Evolutionary conservation across 2,888 invertebrate species (phyloP).

Genomic region (Lasioglossum villosulum): DNA sequence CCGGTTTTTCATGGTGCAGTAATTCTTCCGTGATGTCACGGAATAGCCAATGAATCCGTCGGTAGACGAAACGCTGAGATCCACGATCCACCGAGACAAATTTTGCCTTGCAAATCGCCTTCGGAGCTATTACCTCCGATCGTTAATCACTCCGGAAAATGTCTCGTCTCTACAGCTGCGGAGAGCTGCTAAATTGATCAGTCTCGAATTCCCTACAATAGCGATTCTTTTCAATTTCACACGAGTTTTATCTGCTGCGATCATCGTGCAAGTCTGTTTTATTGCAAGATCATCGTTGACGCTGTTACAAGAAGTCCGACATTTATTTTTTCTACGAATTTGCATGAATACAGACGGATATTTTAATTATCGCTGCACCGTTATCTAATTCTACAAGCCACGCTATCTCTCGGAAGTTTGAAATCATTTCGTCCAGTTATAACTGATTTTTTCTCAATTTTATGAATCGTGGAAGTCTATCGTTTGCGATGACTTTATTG

Average conservation of each 20-base stretch:
- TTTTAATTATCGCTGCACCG: background rate
- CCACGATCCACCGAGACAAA: background rate
- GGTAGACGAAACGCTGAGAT: conserved; percentile 2
- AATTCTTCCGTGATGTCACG: conserved; percentile 5
- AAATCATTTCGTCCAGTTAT: background rate
- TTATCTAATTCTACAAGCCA: background rate
- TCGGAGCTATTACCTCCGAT: background rate
- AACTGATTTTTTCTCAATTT: background rate
- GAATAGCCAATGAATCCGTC: background rate
- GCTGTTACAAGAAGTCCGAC: background rate
- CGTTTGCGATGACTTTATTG: background rate
- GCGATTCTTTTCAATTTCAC: background rate
- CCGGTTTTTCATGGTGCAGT: background rate
- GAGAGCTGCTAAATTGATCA: background rate
- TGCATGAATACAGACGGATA: background rate
- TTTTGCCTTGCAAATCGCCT: background rate
- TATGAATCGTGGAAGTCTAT: background rate
- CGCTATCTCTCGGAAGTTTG: background rate
- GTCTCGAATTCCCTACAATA: background rate
- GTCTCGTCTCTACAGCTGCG: background rate
- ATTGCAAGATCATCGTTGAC: background rate
- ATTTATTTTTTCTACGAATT: background rate
- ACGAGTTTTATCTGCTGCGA: background rate
- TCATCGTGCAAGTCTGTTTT: background rate
- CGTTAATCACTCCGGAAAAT: background rate